Percentiles rank a stretch among this genome's conserved stretches.
These are phyloP conservation scores for Vollenhovia emeryi DNA, from an alignment of 1,140 invertebrate genomes.

Conservation along the genomic window DNA sequence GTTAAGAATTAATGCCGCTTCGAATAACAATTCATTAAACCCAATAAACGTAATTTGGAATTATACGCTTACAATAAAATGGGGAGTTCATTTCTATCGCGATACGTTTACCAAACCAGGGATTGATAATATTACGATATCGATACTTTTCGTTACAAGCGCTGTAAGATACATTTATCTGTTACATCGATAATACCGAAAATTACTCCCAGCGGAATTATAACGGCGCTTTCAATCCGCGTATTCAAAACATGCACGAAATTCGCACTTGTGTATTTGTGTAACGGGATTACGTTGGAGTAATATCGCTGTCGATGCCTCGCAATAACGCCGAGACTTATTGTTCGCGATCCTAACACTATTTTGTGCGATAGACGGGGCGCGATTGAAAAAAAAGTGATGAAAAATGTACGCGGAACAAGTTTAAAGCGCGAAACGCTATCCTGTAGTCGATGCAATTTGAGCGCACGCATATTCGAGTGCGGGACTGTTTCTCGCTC, in stretches of 20 bases:
- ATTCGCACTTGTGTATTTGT: conserved; percentile 28
- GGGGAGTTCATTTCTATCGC: not conserved
- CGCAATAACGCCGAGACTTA: conserved; percentile 57
- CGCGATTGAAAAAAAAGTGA: conserved; percentile 56
- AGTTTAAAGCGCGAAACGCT: conserved; percentile 55
- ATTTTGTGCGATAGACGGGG: conserved; percentile 45
- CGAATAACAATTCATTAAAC: not conserved
- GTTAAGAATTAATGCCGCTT: conserved; percentile 2
- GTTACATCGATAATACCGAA: conserved; percentile 3
- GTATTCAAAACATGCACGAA: conserved; percentile 23
- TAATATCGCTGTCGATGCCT: conserved; percentile 52
- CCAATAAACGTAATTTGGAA: conserved; percentile 12
- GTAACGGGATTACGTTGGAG: conserved; percentile 39
- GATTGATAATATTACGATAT: conserved; percentile 24
- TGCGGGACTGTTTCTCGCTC: conserved; percentile 35
- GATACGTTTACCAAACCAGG: not conserved
- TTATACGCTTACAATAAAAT: conserved; percentile 1
- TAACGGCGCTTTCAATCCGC: conserved; percentile 5
- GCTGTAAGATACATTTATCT: conserved; percentile 13
- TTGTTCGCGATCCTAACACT: conserved; percentile 56
- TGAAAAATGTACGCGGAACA: conserved; percentile 59
- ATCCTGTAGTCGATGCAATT: conserved; percentile 56
- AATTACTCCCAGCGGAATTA: conserved; percentile 18
- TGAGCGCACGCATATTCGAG: conserved; percentile 51
- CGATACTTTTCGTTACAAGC: not conserved